phyloP scores from a whole-genome alignment of 2,797 vertebrate genomes.

The Peromyscus attwateri region DNA sequence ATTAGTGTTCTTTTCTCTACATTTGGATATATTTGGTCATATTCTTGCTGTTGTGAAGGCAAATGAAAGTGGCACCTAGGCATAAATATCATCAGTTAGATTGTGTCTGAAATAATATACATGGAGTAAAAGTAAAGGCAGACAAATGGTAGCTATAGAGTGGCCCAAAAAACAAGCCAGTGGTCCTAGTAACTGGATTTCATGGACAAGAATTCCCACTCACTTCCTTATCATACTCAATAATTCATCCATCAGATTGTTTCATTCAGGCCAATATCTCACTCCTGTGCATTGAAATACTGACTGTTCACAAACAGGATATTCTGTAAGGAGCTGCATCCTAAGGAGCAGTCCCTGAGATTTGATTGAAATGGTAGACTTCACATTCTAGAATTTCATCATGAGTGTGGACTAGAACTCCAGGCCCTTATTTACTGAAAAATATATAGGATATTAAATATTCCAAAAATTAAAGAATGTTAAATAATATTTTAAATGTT shows the following conservation, averaged over 20 bases:
- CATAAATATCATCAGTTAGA: neutral
- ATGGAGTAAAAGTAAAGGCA: neutral
- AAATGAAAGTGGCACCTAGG: neutral
- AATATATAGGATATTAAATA: neutral
- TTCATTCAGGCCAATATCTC: neutral
- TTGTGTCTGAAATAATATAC: neutral
- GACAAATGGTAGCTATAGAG: neutral
- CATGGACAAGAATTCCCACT: neutral
- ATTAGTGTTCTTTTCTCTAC: neutral
- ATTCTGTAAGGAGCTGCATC: neutral
- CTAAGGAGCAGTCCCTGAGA: neutral
- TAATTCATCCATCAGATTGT: neutral
- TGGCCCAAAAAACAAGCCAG: neutral
- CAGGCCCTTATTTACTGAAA: neutral
- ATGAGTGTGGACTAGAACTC: neutral
- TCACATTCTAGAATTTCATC: constrained; percentile 20
- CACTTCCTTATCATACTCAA: neutral
- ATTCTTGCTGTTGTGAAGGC: neutral
- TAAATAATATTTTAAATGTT: constrained; percentile 10
- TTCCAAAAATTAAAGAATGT: neutral
- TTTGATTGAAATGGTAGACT: neutral
- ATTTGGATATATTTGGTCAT: neutral
- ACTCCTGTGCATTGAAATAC: neutral
- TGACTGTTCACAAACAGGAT: neutral
- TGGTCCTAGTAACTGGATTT: neutral